These are phyloP conservation scores for Habropoda laboriosa DNA, from an alignment of 1,140 invertebrate genomes.

Conservation along the genomic window DNA sequence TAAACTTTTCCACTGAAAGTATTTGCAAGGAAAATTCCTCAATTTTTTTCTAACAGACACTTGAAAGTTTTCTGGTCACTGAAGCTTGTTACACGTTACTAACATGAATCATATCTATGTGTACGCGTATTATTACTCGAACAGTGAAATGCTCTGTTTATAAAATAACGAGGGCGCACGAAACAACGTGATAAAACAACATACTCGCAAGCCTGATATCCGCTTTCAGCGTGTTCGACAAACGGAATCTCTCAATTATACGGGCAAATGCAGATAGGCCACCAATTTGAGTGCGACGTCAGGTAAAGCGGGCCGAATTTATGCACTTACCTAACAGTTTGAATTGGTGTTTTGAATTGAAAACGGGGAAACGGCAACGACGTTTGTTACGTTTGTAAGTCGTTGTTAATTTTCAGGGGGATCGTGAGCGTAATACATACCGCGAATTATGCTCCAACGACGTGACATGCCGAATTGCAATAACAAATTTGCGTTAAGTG, in stretches of 20 bases:
- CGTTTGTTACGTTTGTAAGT: constrained; percentile 10
- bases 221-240: too few species aligned
- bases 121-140: too few species aligned
- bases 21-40: too few species aligned
- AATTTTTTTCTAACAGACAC: too few species aligned
- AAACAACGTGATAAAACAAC: background rate
- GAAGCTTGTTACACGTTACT: too few species aligned
- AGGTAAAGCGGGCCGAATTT: constrained; percentile 11
- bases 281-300: constrained; percentile 23
- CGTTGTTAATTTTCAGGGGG: constrained; percentile 9
- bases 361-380: background rate
- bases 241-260: constrained; percentile 10
- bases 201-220: too few species aligned
- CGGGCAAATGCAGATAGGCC: constrained; percentile 9
- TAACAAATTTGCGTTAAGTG: constrained; percentile 26
- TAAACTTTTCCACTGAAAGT: too few species aligned
- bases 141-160: too few species aligned
- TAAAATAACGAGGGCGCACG: too few species aligned
- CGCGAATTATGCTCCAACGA: too few species aligned
- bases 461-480: constrained; percentile 2
- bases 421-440: background rate
- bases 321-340: constrained; percentile 23
- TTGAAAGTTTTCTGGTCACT: too few species aligned
- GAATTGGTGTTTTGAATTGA: constrained; percentile 17
- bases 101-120: too few species aligned